These are phyloP conservation scores for Mixornis gularis DNA, from an alignment of 2,113 vertebrate species.

Conservation along the genomic window DNA sequence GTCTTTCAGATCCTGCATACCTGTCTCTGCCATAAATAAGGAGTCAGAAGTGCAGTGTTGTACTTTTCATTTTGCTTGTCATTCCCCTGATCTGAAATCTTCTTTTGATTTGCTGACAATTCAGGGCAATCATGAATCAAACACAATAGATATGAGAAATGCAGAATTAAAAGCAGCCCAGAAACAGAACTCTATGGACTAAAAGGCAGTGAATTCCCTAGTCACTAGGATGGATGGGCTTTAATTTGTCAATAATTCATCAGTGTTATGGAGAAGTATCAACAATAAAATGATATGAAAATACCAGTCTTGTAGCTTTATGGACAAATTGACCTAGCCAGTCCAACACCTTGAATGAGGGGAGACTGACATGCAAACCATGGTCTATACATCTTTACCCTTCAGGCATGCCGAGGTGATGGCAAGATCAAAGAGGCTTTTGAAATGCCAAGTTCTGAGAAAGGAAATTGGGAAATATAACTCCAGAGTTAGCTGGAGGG, in stretches of 20 bases:
- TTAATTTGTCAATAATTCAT: not conserved
- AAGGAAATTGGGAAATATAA: conserved; percentile 68
- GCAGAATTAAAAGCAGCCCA: not conserved
- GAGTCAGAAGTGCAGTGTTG: not conserved
- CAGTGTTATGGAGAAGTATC: not conserved
- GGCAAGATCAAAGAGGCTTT: conserved; percentile 64
- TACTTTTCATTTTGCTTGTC: not conserved
- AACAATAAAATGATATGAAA: not conserved
- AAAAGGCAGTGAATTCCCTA: not conserved
- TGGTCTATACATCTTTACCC: conserved; percentile 52
- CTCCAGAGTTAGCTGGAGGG: conserved; percentile 58
- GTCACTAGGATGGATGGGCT: not conserved
- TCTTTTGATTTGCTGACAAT: not conserved
- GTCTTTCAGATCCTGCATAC: not conserved
- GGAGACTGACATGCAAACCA: conserved; percentile 47
- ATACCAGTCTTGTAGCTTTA: not conserved
- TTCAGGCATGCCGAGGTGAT: conserved; percentile 46
- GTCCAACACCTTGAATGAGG: conserved; percentile 52
- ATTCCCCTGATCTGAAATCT: not conserved
- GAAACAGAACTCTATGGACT: not conserved
- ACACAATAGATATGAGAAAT: not conserved
- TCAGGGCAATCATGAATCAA: not conserved
- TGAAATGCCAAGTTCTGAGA: conserved; percentile 65
- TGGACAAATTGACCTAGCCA: not conserved
- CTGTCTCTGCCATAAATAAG: not conserved